Evolutionary conservation across 2,113 vertebrate species (phyloP), one percentile per base, ranked within the genome.

Genomic region (Polypterus senegalus): DNA sequence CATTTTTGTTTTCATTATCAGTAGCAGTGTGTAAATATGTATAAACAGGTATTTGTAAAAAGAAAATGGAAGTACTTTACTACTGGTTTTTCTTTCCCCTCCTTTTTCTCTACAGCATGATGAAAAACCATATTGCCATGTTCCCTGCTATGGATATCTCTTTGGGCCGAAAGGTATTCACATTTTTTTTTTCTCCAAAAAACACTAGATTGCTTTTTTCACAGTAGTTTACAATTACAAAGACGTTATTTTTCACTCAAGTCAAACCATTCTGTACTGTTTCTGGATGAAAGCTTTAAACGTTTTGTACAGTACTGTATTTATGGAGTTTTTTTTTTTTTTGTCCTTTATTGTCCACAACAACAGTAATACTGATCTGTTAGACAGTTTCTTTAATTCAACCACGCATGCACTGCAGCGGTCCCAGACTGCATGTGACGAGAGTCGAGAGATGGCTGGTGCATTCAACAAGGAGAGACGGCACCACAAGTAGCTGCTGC

Each of bases 61-160:
- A 27, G 27, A 27, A 27, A 27, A 27, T 27, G 27, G 27, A 27
- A 27, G 27, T 27, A 27, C 27, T 27, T 27, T 27, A 27, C 43
- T 45, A 9, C 60, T 54, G 54, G 6, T 52, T 49, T 9, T 11
- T n/a, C 5, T 52, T 53, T 49, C 49, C 11, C 61, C 61, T 52
- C 9, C 6, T 6, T 43, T 62, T 62, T 71, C 66, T 6, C 68
- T 73, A 45, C 62, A 86, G 83, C 84, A 85, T 63, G 81, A 82
- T 0, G 83, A 81, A 46, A 68, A 61, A 45, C 83, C 84, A 4
- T 85, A 84, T 70, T 85, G 83, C 67, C 83, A 84, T 58, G 77
- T 86, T 4, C 83, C 83, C 65, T 85, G 84, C 72, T 85, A 85
- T 6, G 84, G 83, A 27, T 79, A 81, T 73, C 79, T 85, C 65